phyloP scores from a whole-genome alignment of 2,888 invertebrate genomes.

The Volucella inanis region DNA sequence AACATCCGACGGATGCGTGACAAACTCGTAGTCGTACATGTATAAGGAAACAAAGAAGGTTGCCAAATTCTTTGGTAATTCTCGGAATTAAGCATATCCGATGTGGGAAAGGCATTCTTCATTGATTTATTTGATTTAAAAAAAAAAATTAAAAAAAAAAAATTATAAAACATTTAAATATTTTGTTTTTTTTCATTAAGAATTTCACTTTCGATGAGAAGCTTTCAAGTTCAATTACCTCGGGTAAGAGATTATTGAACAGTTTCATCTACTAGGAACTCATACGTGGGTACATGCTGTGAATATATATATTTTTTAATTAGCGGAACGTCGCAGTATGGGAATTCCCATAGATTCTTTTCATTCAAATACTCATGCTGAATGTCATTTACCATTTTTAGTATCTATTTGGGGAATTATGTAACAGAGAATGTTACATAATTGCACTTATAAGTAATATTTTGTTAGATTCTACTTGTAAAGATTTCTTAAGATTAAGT shows the following conservation, averaged over 20 bases:
- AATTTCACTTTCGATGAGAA: constrained; percentile 51
- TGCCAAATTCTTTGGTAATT: constrained; percentile 65
- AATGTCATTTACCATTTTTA: too few relatives aligned
- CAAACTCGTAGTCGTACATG: not conserved
- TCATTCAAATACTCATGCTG: too few relatives aligned
- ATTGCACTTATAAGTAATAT: too few relatives aligned
- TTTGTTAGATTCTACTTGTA: too few relatives aligned
- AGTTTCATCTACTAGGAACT: not conserved
- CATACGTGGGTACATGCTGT: not conserved
- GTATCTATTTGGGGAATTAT: too few relatives aligned
- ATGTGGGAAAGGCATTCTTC: constrained; percentile 21
- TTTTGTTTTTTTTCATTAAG: constrained; percentile 27
- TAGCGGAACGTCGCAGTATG: constrained; percentile 6
- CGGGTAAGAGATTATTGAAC: constrained; percentile 8
- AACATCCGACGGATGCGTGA: constrained; percentile 43
- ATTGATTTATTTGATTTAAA: constrained; percentile 36
- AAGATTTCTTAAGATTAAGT: too few relatives aligned
- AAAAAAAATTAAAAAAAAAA: not conserved
- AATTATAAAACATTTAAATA: not conserved
- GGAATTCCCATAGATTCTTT: constrained; percentile 2
- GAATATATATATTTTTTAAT: not conserved
- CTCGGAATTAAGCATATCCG: constrained; percentile 49
- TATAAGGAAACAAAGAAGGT: constrained; percentile 8
- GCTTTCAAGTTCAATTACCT: constrained; percentile 70
- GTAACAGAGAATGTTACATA: too few relatives aligned